Percentiles rank a stretch among this genome's conserved stretches.
Evolutionary conservation across 2,888 invertebrate species (phyloP).

Genomic region (Eupithecia vulgata): DNA sequence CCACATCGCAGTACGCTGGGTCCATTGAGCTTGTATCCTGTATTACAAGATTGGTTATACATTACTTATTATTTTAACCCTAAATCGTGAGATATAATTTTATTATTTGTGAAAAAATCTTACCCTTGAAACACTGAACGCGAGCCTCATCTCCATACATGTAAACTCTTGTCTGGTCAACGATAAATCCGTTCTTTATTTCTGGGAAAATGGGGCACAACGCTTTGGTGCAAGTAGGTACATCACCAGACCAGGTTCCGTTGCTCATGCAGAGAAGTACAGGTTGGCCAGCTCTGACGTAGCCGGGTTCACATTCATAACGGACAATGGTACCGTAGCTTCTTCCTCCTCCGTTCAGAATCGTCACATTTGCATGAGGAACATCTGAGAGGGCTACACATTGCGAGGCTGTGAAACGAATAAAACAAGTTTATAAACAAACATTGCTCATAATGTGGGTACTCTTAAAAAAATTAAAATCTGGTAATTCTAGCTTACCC

Average conservation of each 20-base stretch:
- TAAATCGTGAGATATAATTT: neutral
- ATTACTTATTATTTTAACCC: neutral
- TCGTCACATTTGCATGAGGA: conserved; percentile 92
- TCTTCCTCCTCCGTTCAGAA: conserved; percentile 94
- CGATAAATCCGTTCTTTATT: conserved; percentile 94
- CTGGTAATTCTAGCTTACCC: conserved; percentile 77
- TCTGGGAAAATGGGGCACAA: conserved; percentile 89
- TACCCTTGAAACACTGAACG: conserved; percentile 93
- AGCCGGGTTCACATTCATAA: conserved; percentile 96
- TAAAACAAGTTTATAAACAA: conserved; percentile 15
- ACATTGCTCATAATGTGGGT: neutral
- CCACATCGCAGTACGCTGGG: conserved; percentile 93
- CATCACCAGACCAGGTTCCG: conserved; percentile 96
- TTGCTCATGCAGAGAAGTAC: conserved; percentile 97
- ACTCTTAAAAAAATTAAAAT: conserved; percentile 8
- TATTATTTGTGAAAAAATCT: neutral
- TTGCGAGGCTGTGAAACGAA: conserved; percentile 89
- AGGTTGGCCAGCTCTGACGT: conserved; percentile 93
- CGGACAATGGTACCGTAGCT: conserved; percentile 97
- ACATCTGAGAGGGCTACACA: conserved; percentile 94
- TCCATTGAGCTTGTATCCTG: conserved; percentile 93
- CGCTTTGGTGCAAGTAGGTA: conserved; percentile 93
- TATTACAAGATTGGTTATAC: conserved; percentile 26
- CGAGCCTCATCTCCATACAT: conserved; percentile 95
- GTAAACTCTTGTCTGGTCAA: conserved; percentile 90